Evolutionary conservation across 2,797 vertebrate species (phyloP), one percentile per base, ranked within the genome.

Genomic region (Hapalemur alaotrensis): DNA sequence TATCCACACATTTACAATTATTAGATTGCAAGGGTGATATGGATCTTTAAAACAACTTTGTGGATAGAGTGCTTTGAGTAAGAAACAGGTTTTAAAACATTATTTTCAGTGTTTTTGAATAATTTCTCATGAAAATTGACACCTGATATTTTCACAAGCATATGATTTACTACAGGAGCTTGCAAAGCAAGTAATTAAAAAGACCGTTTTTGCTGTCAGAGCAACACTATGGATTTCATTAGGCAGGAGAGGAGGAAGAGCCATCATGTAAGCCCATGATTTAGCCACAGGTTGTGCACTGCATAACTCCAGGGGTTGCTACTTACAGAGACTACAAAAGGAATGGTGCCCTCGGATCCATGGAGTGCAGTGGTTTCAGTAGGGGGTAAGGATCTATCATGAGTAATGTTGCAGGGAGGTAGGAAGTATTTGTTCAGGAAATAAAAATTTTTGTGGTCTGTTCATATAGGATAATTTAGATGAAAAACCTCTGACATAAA

Each of bases 111-210:
- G 4, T 35, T 95, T 94, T 67, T 22, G 1, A 83, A 63, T 89
- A 82, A 50, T 84, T 91, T 5, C 23, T 94, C 57, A 12, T 95
- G 38, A 93, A 97, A 97, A 54, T 82, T 48, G 50, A 88, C 41
- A 84, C 28, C 35, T 41, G 25, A 12, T 73, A 50, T 82, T 94
- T 89, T 94, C 85, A 89, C 1, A 80, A 78, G 48, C 38, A 48
- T 48, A 46, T 52, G 30, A 25, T 79, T 76, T 73, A 70, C 28
- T 72, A 23, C 38, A 67, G 18, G 14, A 87, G 25, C 48, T 78
- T 92, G 3, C 18, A 43, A 82, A 89, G 1, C 12, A 78, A 85
- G 20, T 41, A 75, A 82, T 28, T 73, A 69, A 78, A 76, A 92
- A 67, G 8, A 67, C 17, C 59, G 20, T 70, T 80, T 76, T 91